phyloP scores from a whole-genome alignment of 1,140 invertebrate species.

The Macrobrachium rosenbergii region DNA sequence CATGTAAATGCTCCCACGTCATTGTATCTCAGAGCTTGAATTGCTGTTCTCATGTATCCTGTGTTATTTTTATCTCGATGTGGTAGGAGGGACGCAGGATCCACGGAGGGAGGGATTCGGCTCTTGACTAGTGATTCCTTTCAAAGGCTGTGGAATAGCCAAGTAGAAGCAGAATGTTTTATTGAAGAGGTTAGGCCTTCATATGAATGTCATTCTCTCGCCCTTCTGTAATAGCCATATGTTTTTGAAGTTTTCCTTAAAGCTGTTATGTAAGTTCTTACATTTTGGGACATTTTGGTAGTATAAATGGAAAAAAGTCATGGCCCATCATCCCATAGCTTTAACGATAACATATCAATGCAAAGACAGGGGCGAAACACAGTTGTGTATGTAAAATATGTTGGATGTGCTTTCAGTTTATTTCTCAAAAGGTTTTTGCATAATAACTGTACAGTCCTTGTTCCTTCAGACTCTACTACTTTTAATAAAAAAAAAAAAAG shows the following conservation, averaged over 20 bases:
- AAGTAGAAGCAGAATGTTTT: slow-evolving; percentile 30
- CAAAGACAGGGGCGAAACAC: slow-evolving; percentile 52
- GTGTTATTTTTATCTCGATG: slow-evolving; percentile 18
- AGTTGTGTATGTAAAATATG: slow-evolving; percentile 34
- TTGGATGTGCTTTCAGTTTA: slow-evolving; percentile 43
- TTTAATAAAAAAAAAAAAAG: slow-evolving; percentile 5
- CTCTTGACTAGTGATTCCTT: slow-evolving; percentile 50
- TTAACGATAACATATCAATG: slow-evolving; percentile 53
- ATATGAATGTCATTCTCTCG: slow-evolving; percentile 37
- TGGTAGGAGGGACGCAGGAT: slow-evolving; percentile 23
- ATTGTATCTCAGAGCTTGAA: slow-evolving; percentile 27
- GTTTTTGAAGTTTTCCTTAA: slow-evolving; percentile 32
- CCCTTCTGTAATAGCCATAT: slow-evolving; percentile 38
- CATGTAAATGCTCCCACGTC: slow-evolving; percentile 36
- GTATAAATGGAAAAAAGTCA: slow-evolving; percentile 8
- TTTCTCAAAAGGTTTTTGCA: slow-evolving; percentile 41
- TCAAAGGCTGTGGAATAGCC: slow-evolving; percentile 46
- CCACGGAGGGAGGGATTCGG: background rate
- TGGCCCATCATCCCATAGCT: slow-evolving; percentile 48
- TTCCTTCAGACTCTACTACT: slow-evolving; percentile 27
- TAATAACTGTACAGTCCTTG: slow-evolving; percentile 49
- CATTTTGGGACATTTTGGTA: slow-evolving; percentile 29
- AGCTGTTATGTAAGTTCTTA: slow-evolving; percentile 45
- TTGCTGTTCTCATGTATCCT: slow-evolving; percentile 1
- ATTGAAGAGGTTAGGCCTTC: slow-evolving; percentile 40